These are phyloP conservation scores for Nyctalus aviator DNA, from an alignment of 2,797 vertebrate genomes.

Conservation along the genomic window DNA sequence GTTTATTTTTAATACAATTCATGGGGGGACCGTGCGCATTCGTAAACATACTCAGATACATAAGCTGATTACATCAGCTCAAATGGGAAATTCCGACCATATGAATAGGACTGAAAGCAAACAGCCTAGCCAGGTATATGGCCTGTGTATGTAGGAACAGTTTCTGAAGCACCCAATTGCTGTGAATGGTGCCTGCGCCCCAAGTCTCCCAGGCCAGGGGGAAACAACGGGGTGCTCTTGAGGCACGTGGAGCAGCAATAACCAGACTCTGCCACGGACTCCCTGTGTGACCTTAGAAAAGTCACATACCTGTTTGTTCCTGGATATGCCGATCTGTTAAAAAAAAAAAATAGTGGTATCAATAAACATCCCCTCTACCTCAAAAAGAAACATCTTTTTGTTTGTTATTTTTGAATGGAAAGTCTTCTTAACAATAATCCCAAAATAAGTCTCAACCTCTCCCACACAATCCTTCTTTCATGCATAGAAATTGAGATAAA, in stretches of 20 bases:
- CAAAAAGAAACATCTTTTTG: not conserved
- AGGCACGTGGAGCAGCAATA: rapidly evolving
- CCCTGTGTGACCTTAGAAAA: not conserved
- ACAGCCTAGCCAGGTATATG: not conserved
- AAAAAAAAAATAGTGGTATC: not conserved
- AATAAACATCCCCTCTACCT: not conserved
- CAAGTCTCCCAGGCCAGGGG: too few species aligned
- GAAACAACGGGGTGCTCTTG: rapidly evolving
- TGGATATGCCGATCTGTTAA: not conserved
- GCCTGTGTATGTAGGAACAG: not conserved
- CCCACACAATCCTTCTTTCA: not conserved
- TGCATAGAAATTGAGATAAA: not conserved
- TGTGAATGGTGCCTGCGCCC: too few species aligned
- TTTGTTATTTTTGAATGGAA: not conserved
- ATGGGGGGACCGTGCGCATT: too few species aligned
- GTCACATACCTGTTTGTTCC: too few species aligned
- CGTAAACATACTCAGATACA: not conserved
- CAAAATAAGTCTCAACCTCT: not conserved
- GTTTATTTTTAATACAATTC: not conserved
- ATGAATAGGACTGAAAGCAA: too few species aligned
- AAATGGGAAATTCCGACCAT: not conserved
- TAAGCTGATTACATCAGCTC: not conserved
- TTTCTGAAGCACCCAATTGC: not conserved
- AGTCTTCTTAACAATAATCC: not conserved
- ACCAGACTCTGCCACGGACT: too few species aligned